Evolutionary conservation across 2,888 invertebrate genomes (phyloP).

Genomic region (Teleiodes luculella): DNA sequence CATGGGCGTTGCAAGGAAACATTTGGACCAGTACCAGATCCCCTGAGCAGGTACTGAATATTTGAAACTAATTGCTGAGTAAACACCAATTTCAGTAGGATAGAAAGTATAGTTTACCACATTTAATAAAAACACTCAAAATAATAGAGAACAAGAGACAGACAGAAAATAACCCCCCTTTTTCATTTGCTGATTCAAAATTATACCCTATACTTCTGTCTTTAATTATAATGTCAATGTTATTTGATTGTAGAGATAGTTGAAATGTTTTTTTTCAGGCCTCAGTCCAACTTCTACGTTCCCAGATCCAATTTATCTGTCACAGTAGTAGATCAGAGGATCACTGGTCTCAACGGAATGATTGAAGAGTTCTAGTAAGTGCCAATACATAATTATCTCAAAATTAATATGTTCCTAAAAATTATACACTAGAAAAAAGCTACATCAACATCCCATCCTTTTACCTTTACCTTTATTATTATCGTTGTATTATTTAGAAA

Average conservation of each 20-base stretch:
- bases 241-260: not conserved
- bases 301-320: conserved; percentile 1
- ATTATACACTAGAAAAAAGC: no score
- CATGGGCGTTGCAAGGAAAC: conserved; percentile 6
- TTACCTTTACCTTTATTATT: no score
- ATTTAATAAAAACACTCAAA: no score
- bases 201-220: no score
- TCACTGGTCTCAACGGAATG: not conserved
- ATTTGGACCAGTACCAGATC: conserved; percentile 9
- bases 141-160: no score
- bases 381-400: not conserved
- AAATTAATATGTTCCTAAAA: not conserved
- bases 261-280: not conserved
- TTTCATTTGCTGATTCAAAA: no score
- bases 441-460: not conserved
- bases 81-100: no score
- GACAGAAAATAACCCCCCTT: no score
- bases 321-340: not conserved
- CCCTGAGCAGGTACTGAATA: conserved; percentile 6
- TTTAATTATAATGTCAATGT: no score
- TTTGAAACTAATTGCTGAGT: no score
- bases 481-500: no score
- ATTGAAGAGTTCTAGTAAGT: conserved; percentile 25
- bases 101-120: no score
- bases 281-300: not conserved